phyloP scores from a whole-genome alignment of 2,888 invertebrate genomes.

The Pandemis corylana region DNA sequence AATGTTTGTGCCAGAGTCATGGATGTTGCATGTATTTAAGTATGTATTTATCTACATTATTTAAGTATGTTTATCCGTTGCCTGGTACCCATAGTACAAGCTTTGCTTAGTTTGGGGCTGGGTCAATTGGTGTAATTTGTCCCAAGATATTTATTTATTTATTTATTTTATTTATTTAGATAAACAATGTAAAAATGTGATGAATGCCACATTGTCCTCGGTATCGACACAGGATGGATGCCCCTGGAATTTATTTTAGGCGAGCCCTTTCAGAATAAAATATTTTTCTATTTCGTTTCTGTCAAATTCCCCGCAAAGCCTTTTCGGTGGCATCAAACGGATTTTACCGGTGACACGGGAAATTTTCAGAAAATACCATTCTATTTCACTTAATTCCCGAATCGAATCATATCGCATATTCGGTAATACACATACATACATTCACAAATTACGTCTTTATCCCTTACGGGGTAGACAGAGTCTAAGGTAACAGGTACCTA shows the following conservation, averaged over 20 bases:
- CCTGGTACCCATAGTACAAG: too few relatives aligned
- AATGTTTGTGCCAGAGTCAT: too few relatives aligned
- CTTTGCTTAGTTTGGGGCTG: too few relatives aligned
- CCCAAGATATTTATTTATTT: too few relatives aligned
- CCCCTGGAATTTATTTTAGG: slow-evolving; percentile 2
- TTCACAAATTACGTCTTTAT: too few relatives aligned
- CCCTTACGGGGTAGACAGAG: too few relatives aligned
- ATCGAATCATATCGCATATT: slow-evolving; percentile 33
- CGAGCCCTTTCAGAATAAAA: slow-evolving; percentile 32
- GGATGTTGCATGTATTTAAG: too few relatives aligned
- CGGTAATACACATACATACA: background rate
- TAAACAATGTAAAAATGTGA: slow-evolving; percentile 14
- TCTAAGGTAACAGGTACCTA: too few relatives aligned
- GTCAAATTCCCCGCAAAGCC: slow-evolving; percentile 48
- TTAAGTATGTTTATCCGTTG: too few relatives aligned
- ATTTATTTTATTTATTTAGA: too few relatives aligned
- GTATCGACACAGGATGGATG: background rate
- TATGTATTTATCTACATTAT: too few relatives aligned
- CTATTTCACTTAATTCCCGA: slow-evolving; percentile 45
- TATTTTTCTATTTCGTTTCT: slow-evolving; percentile 39
- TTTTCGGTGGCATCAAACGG: slow-evolving; percentile 56
- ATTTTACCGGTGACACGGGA: slow-evolving; percentile 49
- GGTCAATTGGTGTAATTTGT: too few relatives aligned
- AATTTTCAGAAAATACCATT: slow-evolving; percentile 52
- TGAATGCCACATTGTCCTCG: slow-evolving; percentile 4